phyloP scores from a whole-genome alignment of 2,113 vertebrate species.

The Oophaga pumilio region DNA sequence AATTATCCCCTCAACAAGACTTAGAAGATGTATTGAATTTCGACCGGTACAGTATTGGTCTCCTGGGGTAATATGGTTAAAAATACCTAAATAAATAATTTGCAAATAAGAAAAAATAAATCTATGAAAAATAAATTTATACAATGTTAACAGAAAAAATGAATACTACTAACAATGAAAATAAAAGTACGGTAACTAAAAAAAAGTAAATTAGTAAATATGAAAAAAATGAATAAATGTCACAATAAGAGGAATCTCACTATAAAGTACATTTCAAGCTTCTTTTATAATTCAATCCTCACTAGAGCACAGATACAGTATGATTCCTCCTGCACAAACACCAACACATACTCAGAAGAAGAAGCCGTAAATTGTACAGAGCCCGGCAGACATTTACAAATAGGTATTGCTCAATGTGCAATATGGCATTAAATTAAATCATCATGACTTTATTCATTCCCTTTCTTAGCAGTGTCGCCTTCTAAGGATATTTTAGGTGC shows the following conservation, averaged over 20 bases:
- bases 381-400: constrained; percentile 29
- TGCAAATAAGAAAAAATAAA: neutral
- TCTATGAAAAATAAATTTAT: neutral
- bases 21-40: too few species aligned
- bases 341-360: neutral
- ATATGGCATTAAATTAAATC: neutral
- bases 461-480: constrained; percentile 41
- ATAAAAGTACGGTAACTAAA: neutral
- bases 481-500: constrained; percentile 59
- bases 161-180: neutral
- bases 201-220: neutral
- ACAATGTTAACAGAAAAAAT: neutral
- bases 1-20: too few species aligned
- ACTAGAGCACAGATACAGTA: neutral
- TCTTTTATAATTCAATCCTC: neutral
- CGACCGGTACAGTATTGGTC: too few species aligned
- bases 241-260: neutral
- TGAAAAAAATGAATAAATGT: neutral
- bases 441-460: constrained; percentile 53
- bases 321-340: neutral
- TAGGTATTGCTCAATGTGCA: constrained; percentile 30
- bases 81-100: neutral
- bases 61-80: too few species aligned
- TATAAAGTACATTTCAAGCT: neutral
- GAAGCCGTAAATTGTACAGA: neutral